Evolutionary conservation across 2,113 vertebrate species (phyloP), one percentile per base, ranked within the genome.

Genomic region (Madoqua kirkii): DNA sequence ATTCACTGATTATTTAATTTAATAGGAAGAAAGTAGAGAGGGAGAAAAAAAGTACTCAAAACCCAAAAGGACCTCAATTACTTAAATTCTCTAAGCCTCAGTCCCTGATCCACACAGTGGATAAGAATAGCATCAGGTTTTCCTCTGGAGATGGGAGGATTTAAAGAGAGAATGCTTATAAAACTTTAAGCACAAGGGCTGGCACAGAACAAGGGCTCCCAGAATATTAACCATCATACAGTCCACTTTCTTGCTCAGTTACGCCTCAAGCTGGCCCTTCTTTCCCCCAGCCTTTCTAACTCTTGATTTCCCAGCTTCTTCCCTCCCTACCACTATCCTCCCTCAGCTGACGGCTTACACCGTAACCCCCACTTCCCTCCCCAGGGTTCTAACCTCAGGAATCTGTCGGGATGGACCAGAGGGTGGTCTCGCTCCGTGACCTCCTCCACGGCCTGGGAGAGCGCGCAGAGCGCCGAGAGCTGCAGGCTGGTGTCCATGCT

Each of bases 401-500:
- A 62, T 95, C 95, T 95, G 97, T 98, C 95, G 3, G 97, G 96
- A 91, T 11, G 83, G n/a, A 95, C 71, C 92, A 97, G 87, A 52
- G 95, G 97, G 74, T 98, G 97, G 90, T 98, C 97, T 2, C 5
- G 87, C 82, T 98, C 97, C 2, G 98, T 91, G 67, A 98, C 99
- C 45, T 99, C 99, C 91, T 99, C 99, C 98, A 99, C 97, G 48
- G 99, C 97, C 91, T 98, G 98, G 89, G 98, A 90, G 64, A 99
- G 98, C 96, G 99, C 99, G 89, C 93, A 95, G 71, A 99, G 98
- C 5, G 99, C 99, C 0, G 98, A 98, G 5, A 99, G 98, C 98
- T 99, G 99, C 96, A 99, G 98, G 40, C 59, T 96, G 7, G 97
- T 87, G 81, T 99, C 99, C 0, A 98, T 98, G 90, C 97, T 98